A percentile compares a stretch with the other conserved stretches of the same genome.
Evolutionary conservation across 2,888 invertebrate genomes (phyloP).

Genomic region (Orchesellides sinensis): DNA sequence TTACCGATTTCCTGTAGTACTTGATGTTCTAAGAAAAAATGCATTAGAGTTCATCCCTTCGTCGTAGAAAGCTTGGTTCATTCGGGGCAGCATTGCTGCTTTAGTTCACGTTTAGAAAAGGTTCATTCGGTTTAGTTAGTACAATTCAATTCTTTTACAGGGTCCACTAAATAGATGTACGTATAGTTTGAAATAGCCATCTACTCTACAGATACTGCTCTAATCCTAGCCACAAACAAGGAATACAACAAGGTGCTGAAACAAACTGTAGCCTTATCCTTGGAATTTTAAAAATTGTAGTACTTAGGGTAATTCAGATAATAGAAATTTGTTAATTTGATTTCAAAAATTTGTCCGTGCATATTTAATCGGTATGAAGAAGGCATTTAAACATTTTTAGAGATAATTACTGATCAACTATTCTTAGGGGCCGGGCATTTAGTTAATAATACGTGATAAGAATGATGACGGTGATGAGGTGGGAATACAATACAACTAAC

Average conservation of each 20-base stretch:
- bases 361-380: not conserved
- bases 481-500: not conserved
- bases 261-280: conserved; percentile 30
- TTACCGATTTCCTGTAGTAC: not conserved
- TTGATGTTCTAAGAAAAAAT: not conserved
- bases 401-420: not conserved
- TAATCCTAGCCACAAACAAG: conserved; percentile 22
- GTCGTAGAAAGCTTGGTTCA: not conserved
- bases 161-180: conserved; percentile 23
- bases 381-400: not conserved
- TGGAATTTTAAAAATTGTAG: conserved; percentile 30
- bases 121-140: conserved; percentile 27
- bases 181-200: not conserved
- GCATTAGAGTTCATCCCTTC: not conserved
- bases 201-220: not conserved
- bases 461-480: no score
- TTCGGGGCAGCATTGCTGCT: not conserved
- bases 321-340: not conserved
- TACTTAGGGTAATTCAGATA: not conserved
- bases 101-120: not conserved
- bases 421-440: no score
- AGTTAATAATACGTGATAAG: no score
- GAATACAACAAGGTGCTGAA: conserved; percentile 30
- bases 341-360: not conserved
- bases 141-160: conserved; percentile 40